phyloP scores from a whole-genome alignment of 2,113 vertebrate genomes.

The Ptychochromis oligacanthus region DNA sequence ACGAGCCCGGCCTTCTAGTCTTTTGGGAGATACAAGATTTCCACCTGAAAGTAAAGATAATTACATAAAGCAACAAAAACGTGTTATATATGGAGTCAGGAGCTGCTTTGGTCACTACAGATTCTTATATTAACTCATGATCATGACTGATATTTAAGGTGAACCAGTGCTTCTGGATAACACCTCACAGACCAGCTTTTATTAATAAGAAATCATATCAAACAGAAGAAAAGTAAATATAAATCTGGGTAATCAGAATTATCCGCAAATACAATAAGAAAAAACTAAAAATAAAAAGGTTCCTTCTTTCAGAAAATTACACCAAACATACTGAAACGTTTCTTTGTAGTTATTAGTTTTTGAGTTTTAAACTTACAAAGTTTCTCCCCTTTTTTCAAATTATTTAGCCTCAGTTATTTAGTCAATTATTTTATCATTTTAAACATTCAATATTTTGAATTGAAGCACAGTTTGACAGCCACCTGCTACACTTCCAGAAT shows the following conservation, averaged over 20 bases:
- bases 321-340: neutral
- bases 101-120: neutral
- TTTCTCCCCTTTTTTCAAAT: too few species aligned
- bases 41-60: neutral
- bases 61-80: neutral
- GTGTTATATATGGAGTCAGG: neutral
- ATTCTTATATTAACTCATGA: neutral
- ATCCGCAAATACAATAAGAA: neutral
- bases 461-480: too few species aligned
- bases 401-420: too few species aligned
- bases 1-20: neutral
- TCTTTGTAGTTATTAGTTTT: neutral
- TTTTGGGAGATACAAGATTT: slow-evolving; percentile 26
- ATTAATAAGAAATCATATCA: too few species aligned
- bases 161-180: neutral
- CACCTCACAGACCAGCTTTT: neutral
- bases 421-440: too few species aligned
- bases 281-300: neutral
- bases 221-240: too few species aligned
- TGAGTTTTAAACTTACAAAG: neutral
- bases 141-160: neutral
- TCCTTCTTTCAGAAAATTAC: neutral
- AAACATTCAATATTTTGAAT: too few species aligned
- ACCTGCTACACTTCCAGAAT: neutral
- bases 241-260: neutral